A percentile compares a stretch with the other conserved stretches of the same genome.
Evolutionary conservation across 2,113 vertebrate genomes (phyloP).

Genomic region (Abramis brama): DNA sequence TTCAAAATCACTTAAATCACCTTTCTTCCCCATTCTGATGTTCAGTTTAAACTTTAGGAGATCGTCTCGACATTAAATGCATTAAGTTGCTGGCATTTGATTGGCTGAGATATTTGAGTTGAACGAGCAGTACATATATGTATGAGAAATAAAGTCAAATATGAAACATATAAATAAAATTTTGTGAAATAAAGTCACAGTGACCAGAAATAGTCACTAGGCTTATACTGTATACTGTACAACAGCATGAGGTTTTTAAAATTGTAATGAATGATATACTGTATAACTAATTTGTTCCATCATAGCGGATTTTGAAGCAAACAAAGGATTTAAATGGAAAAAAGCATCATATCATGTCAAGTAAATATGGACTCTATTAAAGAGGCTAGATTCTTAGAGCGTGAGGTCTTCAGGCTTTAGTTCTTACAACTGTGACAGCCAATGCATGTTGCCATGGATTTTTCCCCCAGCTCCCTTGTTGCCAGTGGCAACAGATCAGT

Average conservation of each 20-base stretch:
- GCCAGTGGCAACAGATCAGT: conserved; percentile 61
- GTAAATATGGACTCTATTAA: conserved; percentile 22
- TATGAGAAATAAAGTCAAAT: not conserved
- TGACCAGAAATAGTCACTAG: not conserved
- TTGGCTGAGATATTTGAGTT: too few species aligned
- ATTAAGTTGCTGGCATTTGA: too few species aligned
- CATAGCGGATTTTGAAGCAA: not conserved
- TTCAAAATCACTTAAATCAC: too few species aligned
- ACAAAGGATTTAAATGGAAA: not conserved
- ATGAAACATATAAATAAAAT: not conserved
- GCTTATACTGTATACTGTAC: not conserved
- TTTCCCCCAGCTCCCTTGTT: conserved; percentile 58
- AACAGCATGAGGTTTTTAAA: not conserved
- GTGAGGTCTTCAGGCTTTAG: conserved; percentile 9
- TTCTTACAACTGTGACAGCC: conserved; percentile 37
- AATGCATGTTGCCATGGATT: conserved; percentile 60
- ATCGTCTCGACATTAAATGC: too few species aligned
- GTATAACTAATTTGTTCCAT: not conserved
- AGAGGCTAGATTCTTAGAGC: conserved; percentile 14
- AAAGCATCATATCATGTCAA: conserved; percentile 15
- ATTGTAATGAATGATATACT: not conserved
- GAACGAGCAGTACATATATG: too few species aligned
- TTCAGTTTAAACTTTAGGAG: too few species aligned
- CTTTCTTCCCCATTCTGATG: too few species aligned
- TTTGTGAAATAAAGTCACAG: not conserved